phyloP scores from a whole-genome alignment of 2,797 vertebrate genomes.

The Thripadectes ignobilis region DNA sequence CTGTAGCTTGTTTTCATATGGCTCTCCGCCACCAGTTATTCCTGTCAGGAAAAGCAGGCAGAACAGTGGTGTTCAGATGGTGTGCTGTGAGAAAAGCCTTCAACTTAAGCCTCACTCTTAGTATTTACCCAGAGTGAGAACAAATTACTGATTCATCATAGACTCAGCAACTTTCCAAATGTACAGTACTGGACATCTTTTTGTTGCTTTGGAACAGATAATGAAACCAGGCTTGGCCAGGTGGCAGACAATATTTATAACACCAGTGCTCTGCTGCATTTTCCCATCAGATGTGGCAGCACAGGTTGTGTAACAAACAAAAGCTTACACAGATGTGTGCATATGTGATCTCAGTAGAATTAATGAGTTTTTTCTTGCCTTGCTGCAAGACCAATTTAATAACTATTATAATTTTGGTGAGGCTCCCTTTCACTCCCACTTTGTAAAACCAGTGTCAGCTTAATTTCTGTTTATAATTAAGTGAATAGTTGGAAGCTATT shows the following conservation, averaged over 20 bases:
- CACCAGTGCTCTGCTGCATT: neutral
- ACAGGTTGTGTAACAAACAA: neutral
- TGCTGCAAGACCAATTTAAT: neutral
- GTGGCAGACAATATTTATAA: neutral
- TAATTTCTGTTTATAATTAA: constrained; percentile 1
- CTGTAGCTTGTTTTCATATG: neutral
- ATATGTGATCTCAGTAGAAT: neutral
- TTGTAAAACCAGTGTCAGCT: neutral
- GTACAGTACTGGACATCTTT: neutral
- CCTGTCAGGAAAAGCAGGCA: neutral
- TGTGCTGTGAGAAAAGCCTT: neutral
- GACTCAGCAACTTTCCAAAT: neutral
- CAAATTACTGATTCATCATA: neutral
- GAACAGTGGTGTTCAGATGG: neutral
- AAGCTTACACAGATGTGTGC: neutral
- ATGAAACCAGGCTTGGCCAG: neutral
- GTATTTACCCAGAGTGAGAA: neutral
- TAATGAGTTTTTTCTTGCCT: neutral
- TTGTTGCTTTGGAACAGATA: neutral
- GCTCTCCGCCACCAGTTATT: neutral
- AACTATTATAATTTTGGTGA: neutral
- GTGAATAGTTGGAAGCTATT: neutral
- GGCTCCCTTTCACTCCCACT: neutral
- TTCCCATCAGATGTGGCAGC: neutral
- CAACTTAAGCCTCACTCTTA: neutral